A percentile compares a stretch with the other conserved stretches of the same genome.
Evolutionary conservation across 1,140 invertebrate species (phyloP).

Genomic region (Drosophila persimilis): DNA sequence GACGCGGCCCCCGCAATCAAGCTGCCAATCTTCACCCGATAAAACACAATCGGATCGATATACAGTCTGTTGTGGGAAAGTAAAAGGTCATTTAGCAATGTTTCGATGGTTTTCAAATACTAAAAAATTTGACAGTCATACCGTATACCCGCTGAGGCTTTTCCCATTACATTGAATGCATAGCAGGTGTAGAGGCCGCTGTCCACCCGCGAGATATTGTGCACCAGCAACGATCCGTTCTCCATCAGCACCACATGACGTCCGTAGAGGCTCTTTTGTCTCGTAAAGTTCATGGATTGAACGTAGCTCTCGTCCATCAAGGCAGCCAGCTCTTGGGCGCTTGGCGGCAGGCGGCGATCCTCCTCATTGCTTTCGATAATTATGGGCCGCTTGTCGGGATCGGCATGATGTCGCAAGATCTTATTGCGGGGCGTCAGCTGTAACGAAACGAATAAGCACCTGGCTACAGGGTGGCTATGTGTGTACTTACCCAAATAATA

Average conservation of each 20-base stretch:
- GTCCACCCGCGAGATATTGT: constrained; percentile 88
- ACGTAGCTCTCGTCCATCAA: constrained; percentile 67
- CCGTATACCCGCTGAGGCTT: constrained; percentile 87
- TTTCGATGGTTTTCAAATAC: too few relatives aligned
- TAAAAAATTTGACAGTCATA: constrained; percentile 9
- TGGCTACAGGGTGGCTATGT: neutral
- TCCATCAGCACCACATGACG: constrained; percentile 84
- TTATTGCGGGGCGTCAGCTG: constrained; percentile 87
- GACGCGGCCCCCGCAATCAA: constrained; percentile 91
- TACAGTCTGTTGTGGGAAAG: constrained; percentile 85
- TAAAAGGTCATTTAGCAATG: neutral
- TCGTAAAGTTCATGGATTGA: constrained; percentile 44
- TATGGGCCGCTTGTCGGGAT: constrained; percentile 84
- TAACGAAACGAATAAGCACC: neutral
- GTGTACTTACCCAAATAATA: constrained; percentile 89
- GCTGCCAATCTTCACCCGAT: constrained; percentile 92
- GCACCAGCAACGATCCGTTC: constrained; percentile 88
- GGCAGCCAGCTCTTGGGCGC: constrained; percentile 61
- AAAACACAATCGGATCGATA: constrained; percentile 92
- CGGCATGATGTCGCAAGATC: constrained; percentile 87
- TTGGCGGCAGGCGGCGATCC: constrained; percentile 48
- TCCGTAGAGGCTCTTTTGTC: constrained; percentile 60
- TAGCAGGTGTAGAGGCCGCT: constrained; percentile 94
- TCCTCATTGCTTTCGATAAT: constrained; percentile 69
- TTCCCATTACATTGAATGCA: constrained; percentile 92